Conservation (phyloP, 2,888 invertebrate genomes). For the Digitonthophagus gazella region DNA sequence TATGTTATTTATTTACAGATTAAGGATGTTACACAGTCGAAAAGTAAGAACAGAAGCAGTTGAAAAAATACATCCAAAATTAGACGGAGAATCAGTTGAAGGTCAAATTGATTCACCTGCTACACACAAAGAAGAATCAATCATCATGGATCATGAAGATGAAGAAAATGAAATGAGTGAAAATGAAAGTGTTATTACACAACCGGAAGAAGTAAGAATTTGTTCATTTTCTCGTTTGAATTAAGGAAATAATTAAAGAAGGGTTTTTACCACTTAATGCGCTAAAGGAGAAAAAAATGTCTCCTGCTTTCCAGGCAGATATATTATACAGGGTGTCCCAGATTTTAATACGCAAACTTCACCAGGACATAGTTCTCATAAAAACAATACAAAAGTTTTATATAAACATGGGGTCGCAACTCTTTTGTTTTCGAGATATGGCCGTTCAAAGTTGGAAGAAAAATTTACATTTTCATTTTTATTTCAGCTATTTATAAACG, state of each 20-base stretch:
- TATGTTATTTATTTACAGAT: conserved; percentile 49
- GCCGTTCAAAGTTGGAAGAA: too few relatives aligned
- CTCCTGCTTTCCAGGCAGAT: too few relatives aligned
- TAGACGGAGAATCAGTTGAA: conserved; percentile 49
- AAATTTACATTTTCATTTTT: too few relatives aligned
- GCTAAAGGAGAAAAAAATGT: too few relatives aligned
- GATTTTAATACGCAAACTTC: too few relatives aligned
- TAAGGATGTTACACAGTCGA: conserved; percentile 69
- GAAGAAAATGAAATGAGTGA: conserved; percentile 74
- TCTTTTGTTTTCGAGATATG: too few relatives aligned
- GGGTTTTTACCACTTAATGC: too few relatives aligned
- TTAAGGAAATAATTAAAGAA: neutral
- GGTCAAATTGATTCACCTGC: conserved; percentile 43
- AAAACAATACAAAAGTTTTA: too few relatives aligned
- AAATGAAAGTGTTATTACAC: conserved; percentile 84
- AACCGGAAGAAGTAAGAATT: conserved; percentile 71
- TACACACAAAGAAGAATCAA: conserved; percentile 57
- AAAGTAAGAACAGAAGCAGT: conserved; percentile 74
- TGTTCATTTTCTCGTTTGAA: neutral
- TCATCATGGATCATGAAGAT: conserved; percentile 64
- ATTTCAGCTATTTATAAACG: too few relatives aligned
- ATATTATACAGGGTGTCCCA: too few relatives aligned
- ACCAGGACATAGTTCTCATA: too few relatives aligned
- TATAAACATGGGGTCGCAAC: too few relatives aligned
- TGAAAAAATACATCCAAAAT: conserved; percentile 58